Base-by-base conservation (phyloP, 2,888 invertebrate genomes). In the Polyploca ridens region DNA sequence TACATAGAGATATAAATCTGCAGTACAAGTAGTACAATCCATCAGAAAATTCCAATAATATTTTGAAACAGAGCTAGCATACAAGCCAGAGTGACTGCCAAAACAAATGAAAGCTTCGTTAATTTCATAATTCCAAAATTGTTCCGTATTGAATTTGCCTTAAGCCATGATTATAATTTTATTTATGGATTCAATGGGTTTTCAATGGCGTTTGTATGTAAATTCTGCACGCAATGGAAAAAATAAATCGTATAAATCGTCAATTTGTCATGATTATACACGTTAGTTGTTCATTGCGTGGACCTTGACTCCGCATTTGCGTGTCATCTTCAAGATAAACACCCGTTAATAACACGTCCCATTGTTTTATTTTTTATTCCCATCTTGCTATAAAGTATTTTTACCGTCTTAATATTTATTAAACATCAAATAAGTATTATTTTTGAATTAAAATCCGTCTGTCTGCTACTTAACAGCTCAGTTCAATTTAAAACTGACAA, bases 221-320 rank as follows among this genome's bases (percentile, higher is more conserved):
- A 49, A 49, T 49, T 19, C 19, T 41, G 41, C 41, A 44, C 41
- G 61, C 44, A 19, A 61, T 41, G 13, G 41, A 27, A 27, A 27
- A 27, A 27, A 27, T n/a, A n/a, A 27, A 27, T 27, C 27, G 27
- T 61, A 27, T 59, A 61, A 88, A 90, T 88, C 87, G 83, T 69
- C 80, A 78, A 86, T 88, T 88, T 86, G 81, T 84, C 86, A 86
- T 81, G 79, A 85, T 87, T 78, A 54, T 54, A 81, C 77, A 66
- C 70, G 73, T 75, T 78, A 77, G 74, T 81, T 71, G 74, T 41
- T 3, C 41, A 41, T 69, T 70, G 72, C 62, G 44, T 67, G 66
- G 69, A 69, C 81, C 83, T 84, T 86, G 84, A 83, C 85, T 61
- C n/a, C 41, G 41, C 10, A 13, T 19, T 61, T 41, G 61, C 61